Conservation (phyloP, 1,140 invertebrate species). For the Brachionus koreanus region DNA sequence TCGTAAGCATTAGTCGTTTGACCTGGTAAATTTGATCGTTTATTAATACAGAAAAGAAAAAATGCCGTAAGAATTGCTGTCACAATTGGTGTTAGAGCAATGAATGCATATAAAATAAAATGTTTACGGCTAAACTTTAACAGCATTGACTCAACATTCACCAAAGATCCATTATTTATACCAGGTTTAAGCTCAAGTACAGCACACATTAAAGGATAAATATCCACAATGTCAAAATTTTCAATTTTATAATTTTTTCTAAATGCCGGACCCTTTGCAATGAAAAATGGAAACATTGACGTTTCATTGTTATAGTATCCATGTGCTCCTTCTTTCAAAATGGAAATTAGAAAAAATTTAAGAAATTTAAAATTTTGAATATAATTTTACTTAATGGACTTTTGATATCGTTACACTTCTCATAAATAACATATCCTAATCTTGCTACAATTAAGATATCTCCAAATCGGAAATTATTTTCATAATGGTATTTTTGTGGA, state of each 20-base stretch:
- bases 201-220: slow-evolving; percentile 62
- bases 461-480: slow-evolving; percentile 62
- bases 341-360: slow-evolving; percentile 51
- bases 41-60: slow-evolving; percentile 28
- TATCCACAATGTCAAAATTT: slow-evolving; percentile 66
- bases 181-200: not conserved
- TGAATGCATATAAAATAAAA: slow-evolving; percentile 51
- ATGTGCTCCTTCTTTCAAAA: slow-evolving; percentile 62
- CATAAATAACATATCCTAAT: slow-evolving; percentile 47
- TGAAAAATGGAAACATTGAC: slow-evolving; percentile 68
- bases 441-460: slow-evolving; percentile 49
- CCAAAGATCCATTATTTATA: slow-evolving; percentile 30
- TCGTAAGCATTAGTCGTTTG: slow-evolving; percentile 36
- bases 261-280: slow-evolving; percentile 67
- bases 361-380: not conserved
- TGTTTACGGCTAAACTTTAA: slow-evolving; percentile 57
- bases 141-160: slow-evolving; percentile 10
- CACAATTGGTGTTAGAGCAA: slow-evolving; percentile 47
- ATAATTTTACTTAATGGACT: slow-evolving; percentile 62
- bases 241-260: slow-evolving; percentile 59
- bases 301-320: slow-evolving; percentile 65
- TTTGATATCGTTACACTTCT: slow-evolving; percentile 48
- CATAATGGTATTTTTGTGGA: slow-evolving; percentile 64
- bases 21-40: slow-evolving; percentile 15
- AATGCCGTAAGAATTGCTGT: slow-evolving; percentile 12